A percentile compares a stretch with the other conserved stretches of the same genome.
Evolutionary conservation across 2,888 invertebrate genomes (phyloP).

Genomic region (Drosophila pullipes): DNA sequence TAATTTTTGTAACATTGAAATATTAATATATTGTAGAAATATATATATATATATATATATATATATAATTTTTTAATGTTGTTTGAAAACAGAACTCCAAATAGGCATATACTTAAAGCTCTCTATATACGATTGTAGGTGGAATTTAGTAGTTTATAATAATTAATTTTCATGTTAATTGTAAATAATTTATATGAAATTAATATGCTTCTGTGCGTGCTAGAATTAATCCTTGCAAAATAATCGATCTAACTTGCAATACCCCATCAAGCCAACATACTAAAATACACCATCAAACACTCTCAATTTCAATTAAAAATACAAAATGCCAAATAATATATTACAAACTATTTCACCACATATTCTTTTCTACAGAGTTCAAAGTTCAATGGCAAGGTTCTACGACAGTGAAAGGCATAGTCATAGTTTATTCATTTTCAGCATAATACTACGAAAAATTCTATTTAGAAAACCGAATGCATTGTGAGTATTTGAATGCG

Average conservation of each 20-base stretch:
- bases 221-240: neutral
- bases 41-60: no score
- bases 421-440: constrained; percentile 78
- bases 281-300: neutral
- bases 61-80: no score
- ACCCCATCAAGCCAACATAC: neutral
- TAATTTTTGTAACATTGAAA: no score
- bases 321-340: neutral
- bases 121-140: neutral
- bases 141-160: neutral
- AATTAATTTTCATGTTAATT: neutral
- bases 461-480: constrained; percentile 76
- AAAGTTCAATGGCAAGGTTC: constrained; percentile 46
- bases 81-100: no score
- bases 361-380: constrained; percentile 63
- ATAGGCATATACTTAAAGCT: neutral
- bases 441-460: constrained; percentile 80
- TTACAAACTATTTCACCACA: constrained; percentile 6
- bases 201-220: neutral
- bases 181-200: neutral
- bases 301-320: neutral
- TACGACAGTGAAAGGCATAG: constrained; percentile 64
- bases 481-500: constrained; percentile 76
- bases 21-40: neutral
- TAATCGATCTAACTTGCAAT: neutral